Evolutionary conservation across 2,113 vertebrate genomes (phyloP), one percentile per base, ranked within the genome.

Genomic region (Campylomormyrus numenius): DNA sequence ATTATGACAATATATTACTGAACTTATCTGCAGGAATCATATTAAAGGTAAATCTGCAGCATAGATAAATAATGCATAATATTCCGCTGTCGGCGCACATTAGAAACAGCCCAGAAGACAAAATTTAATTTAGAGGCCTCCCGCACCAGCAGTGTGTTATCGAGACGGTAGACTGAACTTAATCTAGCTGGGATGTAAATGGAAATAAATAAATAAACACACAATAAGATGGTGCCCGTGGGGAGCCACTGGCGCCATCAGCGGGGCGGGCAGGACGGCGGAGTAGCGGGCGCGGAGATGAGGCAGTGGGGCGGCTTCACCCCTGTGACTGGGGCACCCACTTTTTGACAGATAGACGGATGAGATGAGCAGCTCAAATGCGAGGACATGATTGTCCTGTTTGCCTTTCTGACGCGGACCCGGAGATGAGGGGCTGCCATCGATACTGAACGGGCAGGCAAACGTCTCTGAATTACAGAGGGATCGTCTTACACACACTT

Each of bases 31-130:
- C 90, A 92, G 92, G 93, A 93, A 95, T 94, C 92, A 93, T 91
- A 93, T 91, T 94, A 92, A 92, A 91, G 91, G 94, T 91, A 95
- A 91, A 93, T 95, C 42, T 94, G 94, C 93, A 91, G 92, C 93
- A 88, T 91, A 93, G 90, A 94, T 94, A 94, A 95, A 95, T 96
- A 95, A 95, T 94, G 85, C 90, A 93, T 93, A 91, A 88, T 90
- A 93, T 93, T 95, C 91, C 94, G 92, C 92, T 90, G 93, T 92
- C 89, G 92, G 90, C 93, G 88, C 91, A 92, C 93, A 95, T 94
- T 95, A 95, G 90, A 91, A 92, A 90, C 91, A 92, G 74, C 85
- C 88, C 74, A 88, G 88, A 92, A 92, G 88, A 85, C 89, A 90
- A 89, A 45, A 92, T 92, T 90, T 86, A 91, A 90, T 95, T 93